A percentile compares a stretch with the other conserved stretches of the same genome.
These are phyloP conservation scores for Helicoverpa assulta DNA, from an alignment of 2,888 invertebrate species.

Conservation along the genomic window DNA sequence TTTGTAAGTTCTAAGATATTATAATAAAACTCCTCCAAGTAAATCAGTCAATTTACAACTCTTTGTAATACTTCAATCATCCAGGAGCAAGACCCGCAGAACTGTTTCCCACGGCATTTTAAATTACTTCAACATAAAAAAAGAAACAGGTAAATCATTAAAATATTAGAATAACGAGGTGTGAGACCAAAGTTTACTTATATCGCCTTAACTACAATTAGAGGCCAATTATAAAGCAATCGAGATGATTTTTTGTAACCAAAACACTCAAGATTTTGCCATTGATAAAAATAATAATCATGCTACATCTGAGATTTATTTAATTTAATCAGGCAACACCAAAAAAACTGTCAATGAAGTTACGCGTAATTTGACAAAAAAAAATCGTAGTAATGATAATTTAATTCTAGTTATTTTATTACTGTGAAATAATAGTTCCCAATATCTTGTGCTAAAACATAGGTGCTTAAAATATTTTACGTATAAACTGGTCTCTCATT, in stretches of 20 bases:
- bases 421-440: not conserved
- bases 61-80: too few species aligned
- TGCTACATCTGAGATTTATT: constrained; percentile 1
- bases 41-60: too few species aligned
- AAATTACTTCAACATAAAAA: not conserved
- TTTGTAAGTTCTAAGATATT: too few species aligned
- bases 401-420: constrained; percentile 27
- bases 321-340: not conserved
- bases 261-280: constrained; percentile 30
- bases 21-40: too few species aligned
- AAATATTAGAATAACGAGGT: constrained; percentile 37
- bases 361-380: not conserved
- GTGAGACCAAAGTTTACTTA: constrained; percentile 20
- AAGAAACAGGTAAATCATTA: not conserved
- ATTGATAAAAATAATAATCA: constrained; percentile 17
- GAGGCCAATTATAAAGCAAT: constrained; percentile 24
- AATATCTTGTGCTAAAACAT: not conserved
- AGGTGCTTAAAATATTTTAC: not conserved
- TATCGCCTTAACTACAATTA: constrained; percentile 10
- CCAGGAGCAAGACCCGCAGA: too few species aligned
- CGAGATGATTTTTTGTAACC: constrained; percentile 8
- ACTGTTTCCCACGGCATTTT: not conserved
- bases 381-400: constrained; percentile 6
- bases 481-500: not conserved
- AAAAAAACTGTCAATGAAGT: constrained; percentile 16